Evolutionary conservation across 1,140 invertebrate genomes (phyloP).

Genomic region (Sitobion miscanthi): DNA sequence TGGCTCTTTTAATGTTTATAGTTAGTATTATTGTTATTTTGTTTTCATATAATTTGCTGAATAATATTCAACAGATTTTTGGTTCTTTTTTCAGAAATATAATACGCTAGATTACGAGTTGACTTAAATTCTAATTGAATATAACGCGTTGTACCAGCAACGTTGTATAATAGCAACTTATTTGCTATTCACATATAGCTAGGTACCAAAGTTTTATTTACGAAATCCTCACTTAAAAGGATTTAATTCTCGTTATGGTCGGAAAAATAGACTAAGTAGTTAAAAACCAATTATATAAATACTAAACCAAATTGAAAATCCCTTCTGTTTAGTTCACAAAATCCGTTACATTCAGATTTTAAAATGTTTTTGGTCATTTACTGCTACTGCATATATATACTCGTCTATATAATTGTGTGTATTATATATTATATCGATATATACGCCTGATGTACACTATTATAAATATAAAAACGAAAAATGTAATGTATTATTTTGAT

Average conservation of each 20-base stretch:
- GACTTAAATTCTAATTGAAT: neutral
- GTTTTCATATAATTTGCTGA: neutral
- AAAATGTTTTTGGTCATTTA: constrained; percentile 9
- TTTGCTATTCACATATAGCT: neutral
- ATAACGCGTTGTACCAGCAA: neutral
- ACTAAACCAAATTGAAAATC: constrained; percentile 5
- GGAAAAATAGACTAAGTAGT: constrained; percentile 36
- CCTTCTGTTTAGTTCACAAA: neutral
- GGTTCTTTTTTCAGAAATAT: neutral
- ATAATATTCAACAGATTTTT: neutral
- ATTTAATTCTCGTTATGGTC: constrained; percentile 48
- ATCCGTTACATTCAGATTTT: neutral
- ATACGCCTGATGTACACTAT: neutral
- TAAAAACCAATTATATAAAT: constrained; percentile 54
- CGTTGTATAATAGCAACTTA: neutral
- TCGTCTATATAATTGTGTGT: neutral
- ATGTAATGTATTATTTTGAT: neutral
- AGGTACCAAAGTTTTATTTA: neutral
- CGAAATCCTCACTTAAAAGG: constrained; percentile 47
- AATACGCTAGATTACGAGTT: neutral
- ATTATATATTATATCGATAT: neutral
- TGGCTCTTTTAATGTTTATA: neutral
- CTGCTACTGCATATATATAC: neutral
- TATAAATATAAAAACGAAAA: too few relatives aligned
- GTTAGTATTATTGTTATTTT: neutral